Evolutionary conservation across 1,140 invertebrate species (phyloP).

Genomic region (Manduca sexta): DNA sequence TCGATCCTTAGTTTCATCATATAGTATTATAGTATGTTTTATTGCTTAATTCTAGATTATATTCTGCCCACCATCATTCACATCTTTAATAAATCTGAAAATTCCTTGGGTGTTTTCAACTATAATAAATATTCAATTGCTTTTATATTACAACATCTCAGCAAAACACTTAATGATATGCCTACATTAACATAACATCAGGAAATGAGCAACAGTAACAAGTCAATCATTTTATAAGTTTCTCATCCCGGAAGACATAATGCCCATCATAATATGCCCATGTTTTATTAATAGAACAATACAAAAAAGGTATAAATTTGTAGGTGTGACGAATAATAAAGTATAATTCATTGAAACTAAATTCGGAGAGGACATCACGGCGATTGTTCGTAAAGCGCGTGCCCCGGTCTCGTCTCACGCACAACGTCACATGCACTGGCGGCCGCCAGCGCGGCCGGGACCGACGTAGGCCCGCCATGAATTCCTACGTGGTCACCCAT

Average conservation of each 20-base stretch:
- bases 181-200: neutral
- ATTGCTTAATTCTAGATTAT: too few species aligned
- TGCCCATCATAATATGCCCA: slow-evolving; percentile 1
- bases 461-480: slow-evolving; percentile 8
- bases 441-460: neutral
- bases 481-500: slow-evolving; percentile 31
- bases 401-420: slow-evolving; percentile 10
- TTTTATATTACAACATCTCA: too few species aligned
- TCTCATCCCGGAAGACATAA: slow-evolving; percentile 6
- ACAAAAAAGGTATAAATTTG: slow-evolving; percentile 9
- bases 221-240: slow-evolving; percentile 2
- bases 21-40: too few species aligned
- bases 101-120: neutral
- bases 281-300: slow-evolving; percentile 6
- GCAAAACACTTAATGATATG: too few species aligned
- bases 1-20: too few species aligned
- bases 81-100: neutral
- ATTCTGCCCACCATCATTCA: too few species aligned
- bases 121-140: too few species aligned
- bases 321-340: slow-evolving; percentile 6
- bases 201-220: slow-evolving; percentile 3
- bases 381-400: slow-evolving; percentile 14
- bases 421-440: neutral
- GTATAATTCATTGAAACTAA: slow-evolving; percentile 5
- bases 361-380: slow-evolving; percentile 4